Evolutionary conservation across 2,113 vertebrate genomes (phyloP), one percentile per base, ranked within the genome.

Genomic region (Gymnogyps californianus): DNA sequence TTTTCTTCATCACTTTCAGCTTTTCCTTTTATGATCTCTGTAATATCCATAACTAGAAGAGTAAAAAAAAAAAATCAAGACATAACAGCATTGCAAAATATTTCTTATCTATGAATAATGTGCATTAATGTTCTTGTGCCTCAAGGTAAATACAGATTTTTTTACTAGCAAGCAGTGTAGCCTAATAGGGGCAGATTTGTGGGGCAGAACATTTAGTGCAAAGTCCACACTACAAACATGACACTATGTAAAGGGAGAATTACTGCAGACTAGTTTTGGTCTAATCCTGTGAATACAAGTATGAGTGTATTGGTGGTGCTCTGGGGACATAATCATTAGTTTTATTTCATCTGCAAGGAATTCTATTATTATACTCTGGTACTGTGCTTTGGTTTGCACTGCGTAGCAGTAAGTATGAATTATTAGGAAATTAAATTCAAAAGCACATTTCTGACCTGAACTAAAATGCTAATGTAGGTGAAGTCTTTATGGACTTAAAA

Each of bases 21-120:
- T 98, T 99, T 99, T 87, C 99, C 99, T 98, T 99, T 99, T 98
- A 99, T 98, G 90, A 99, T 98, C 93, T 99, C 99, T 75, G 99
- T 99, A 95, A 99, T 99, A 97, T 99, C 99, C 99, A 99, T 99
- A 94, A 99, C 99, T 99, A 95, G 87, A 90, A 76, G 71, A 81
- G 71, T 31, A 82, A 80, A 75, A 91, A 83, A 96, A 92, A 92
- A 81, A 49, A 6, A 84, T 72, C 13, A 83, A 38, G 64, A 87
- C 20, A 51, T 14, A 15, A 91, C 8, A 72, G 6, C 7, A 13
- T 38, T 42, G 29, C 20, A 87, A 86, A 90, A 72, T 19, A 55
- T 24, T 17, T 77, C 38, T 65, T 54, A 49, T 44, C 70, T 55
- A 3, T n/a, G 12, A 59, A 15, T 20, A 6, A 32, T 8, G 7